Percentiles rank a stretch among this genome's conserved stretches.
Conservation (phyloP, 2,113 vertebrate species). For the Pachyramphus minor region DNA sequence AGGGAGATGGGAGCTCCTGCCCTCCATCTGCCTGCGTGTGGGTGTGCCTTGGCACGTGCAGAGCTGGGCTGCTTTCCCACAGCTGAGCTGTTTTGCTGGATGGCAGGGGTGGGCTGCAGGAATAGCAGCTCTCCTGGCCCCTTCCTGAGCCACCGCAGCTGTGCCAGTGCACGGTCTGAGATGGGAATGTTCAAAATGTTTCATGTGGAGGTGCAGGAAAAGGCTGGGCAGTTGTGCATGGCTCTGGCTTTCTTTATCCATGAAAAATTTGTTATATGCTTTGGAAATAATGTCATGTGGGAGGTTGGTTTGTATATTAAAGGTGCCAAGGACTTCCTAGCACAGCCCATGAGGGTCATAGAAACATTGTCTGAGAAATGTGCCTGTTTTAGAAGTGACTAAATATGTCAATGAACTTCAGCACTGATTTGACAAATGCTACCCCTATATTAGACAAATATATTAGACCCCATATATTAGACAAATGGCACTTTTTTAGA, state of each 20-base stretch:
- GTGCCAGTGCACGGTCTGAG: fast-evolving
- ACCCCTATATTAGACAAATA: neutral
- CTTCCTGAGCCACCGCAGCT: neutral
- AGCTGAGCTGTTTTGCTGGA: neutral
- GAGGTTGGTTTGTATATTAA: neutral
- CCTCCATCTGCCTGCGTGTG: neutral
- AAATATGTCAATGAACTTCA: neutral
- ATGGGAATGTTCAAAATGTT: fast-evolving
- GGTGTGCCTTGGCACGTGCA: neutral
- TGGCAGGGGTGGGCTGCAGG: neutral
- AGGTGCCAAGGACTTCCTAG: neutral
- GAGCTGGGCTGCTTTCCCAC: neutral
- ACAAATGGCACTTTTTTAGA: neutral
- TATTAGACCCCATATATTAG: neutral
- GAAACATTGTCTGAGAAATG: neutral
- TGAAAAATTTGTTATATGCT: neutral
- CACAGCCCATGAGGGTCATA: neutral
- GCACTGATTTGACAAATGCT: neutral
- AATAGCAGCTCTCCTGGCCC: neutral
- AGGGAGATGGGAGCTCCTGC: neutral
- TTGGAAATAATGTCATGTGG: neutral
- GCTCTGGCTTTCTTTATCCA: neutral
- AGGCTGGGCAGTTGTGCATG: fast-evolving
- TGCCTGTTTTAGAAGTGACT: neutral
- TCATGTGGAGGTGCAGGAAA: fast-evolving